Base-by-base conservation (phyloP, 2,888 invertebrate genomes). In the Archaeoteleia sp. region DNA sequence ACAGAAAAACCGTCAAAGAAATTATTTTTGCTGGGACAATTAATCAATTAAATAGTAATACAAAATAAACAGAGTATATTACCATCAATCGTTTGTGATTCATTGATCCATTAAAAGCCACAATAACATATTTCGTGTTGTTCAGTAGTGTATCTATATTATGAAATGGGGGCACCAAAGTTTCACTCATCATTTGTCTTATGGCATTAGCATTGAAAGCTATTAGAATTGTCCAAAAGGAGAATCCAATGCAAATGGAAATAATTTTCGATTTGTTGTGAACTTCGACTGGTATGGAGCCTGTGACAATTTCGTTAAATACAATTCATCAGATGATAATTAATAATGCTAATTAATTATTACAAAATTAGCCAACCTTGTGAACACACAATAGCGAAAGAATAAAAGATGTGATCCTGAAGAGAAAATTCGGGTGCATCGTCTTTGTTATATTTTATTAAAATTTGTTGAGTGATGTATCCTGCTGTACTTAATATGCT, bases 171-270 rank as follows among this genome's bases (percentile, higher is more conserved):
- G 51, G 32, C 5, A 39, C 10, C 10, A 39, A 39, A 5, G 45
- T 61, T 23, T 51, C 49, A 9, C 60, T 55, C 53, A 45, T 72
- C 67, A 72, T 70, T 2, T 61, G 51, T 23, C 30, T 62, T 23
- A 72, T 62, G 3, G 70, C 55, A 15, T 70, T 46, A 1, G 72
- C 67, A 10, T 32, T 72, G n/a, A 68, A 70, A 6, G 67, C 68
- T 25, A 63, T 67, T 0, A 69, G 15, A 9, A 70, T 42, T 1
- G 70, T 12, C 60, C 63, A 70, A 0, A 61, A 63, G 9, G 68
- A 70, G 5, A 70, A n/a, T 6, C 67, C 61, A 6, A 66, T 60
- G 1, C 27, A 61, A 5, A 68, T 23, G n/a, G 58, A 60, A 1
- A 72, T 37, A 0, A 66, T 13, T 46, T 40, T 66, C 0, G 68